A percentile compares a stretch with the other conserved stretches of the same genome.
Conservation (phyloP, 2,888 invertebrate species). For the Marasmarcha lunaedactyla region DNA sequence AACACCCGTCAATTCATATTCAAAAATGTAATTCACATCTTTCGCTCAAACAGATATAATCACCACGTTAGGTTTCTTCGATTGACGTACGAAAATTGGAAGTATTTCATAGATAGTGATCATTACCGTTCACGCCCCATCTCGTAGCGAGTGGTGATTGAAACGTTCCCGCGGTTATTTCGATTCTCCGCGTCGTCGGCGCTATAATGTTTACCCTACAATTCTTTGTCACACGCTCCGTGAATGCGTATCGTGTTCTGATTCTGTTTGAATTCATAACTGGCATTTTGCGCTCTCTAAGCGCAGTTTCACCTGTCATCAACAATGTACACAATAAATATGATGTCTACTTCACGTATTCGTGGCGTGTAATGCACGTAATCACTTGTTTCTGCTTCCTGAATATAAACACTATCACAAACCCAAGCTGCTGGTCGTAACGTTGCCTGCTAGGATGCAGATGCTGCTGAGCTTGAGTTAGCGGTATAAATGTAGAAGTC, state of each 20-base stretch:
- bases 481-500: slow-evolving; percentile 63
- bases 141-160: slow-evolving; percentile 44
- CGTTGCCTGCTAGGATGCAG: slow-evolving; percentile 38
- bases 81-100: slow-evolving; percentile 52
- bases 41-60: slow-evolving; percentile 29
- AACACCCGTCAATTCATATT: slow-evolving; percentile 52
- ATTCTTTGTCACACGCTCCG: slow-evolving; percentile 14
- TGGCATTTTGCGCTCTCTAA: slow-evolving; percentile 35
- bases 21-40: slow-evolving; percentile 31
- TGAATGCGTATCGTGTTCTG: slow-evolving; percentile 8
- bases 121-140: slow-evolving; percentile 50
- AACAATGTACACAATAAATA: slow-evolving; percentile 48
- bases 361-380: slow-evolving; percentile 33
- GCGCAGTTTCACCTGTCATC: slow-evolving; percentile 55
- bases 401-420: slow-evolving; percentile 54
- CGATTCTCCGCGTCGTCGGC: slow-evolving; percentile 35
- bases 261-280: slow-evolving; percentile 39
- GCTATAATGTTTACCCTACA: slow-evolving; percentile 26
- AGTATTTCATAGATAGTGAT: slow-evolving; percentile 38
- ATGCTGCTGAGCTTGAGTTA: slow-evolving; percentile 58
- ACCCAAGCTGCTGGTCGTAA: slow-evolving; percentile 27
- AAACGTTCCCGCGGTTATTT: slow-evolving; percentile 63
- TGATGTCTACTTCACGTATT: slow-evolving; percentile 55
- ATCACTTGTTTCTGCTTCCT: slow-evolving; percentile 32
- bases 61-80: slow-evolving; percentile 36